Evolutionary conservation across 2,113 vertebrate species (phyloP).

Genomic region (Pleuronectes platessa): DNA sequence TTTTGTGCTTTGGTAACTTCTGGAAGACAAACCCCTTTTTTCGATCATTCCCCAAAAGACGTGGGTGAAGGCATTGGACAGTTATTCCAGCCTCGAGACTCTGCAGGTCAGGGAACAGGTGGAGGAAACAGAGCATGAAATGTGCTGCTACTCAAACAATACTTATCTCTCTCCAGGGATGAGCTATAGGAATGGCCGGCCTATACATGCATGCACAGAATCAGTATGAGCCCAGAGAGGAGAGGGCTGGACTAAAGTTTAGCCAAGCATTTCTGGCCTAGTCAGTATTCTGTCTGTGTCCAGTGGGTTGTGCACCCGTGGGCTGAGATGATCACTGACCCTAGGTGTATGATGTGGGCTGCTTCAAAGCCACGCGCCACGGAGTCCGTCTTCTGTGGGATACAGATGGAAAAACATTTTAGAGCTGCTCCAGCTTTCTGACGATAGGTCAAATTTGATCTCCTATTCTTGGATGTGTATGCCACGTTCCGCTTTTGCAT

Average conservation of each 20-base stretch:
- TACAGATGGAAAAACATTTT: slow-evolving; percentile 51
- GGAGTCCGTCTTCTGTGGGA: slow-evolving; percentile 46
- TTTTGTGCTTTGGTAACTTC: slow-evolving; percentile 26
- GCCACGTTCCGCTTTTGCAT: slow-evolving; percentile 8
- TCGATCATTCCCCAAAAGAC: slow-evolving; percentile 53
- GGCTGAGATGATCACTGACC: slow-evolving; percentile 56
- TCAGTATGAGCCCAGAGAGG: slow-evolving; percentile 54
- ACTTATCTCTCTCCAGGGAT: slow-evolving; percentile 76
- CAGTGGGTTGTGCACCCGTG: slow-evolving; percentile 35
- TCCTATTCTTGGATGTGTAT: slow-evolving; percentile 20
- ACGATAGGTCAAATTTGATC: slow-evolving; percentile 62
- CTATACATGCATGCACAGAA: slow-evolving; percentile 59
- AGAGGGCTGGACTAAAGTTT: slow-evolving; percentile 54
- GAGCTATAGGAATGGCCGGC: slow-evolving; percentile 56
- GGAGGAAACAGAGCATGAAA: slow-evolving; percentile 78
- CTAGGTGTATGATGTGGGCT: slow-evolving; percentile 49
- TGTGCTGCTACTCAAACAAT: slow-evolving; percentile 76
- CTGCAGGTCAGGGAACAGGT: slow-evolving; percentile 77
- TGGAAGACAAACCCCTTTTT: slow-evolving; percentile 42
- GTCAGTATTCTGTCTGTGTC: slow-evolving; percentile 53
- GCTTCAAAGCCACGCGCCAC: slow-evolving; percentile 40
- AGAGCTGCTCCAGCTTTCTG: slow-evolving; percentile 35
- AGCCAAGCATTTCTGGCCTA: slow-evolving; percentile 41
- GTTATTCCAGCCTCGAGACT: slow-evolving; percentile 67
- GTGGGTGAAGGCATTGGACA: slow-evolving; percentile 54